These are phyloP conservation scores for Caenorhabditis inopinata DNA, from an alignment of 1,140 invertebrate genomes.

Conservation along the genomic window DNA sequence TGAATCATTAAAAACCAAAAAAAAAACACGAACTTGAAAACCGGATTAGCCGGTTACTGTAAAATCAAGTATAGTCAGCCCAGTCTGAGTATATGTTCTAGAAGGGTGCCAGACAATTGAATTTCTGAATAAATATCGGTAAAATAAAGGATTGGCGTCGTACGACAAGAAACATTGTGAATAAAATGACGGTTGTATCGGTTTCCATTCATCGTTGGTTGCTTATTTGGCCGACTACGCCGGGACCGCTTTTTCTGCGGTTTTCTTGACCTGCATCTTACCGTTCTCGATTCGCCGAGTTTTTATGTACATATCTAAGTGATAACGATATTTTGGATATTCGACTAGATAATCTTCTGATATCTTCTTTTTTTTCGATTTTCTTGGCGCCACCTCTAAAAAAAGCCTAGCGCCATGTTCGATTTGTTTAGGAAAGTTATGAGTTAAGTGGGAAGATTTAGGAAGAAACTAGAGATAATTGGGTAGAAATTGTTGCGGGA, in stretches of 20 bases:
- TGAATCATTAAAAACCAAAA: background rate
- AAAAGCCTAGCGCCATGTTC: slow-evolving; percentile 2
- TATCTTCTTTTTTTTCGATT: background rate
- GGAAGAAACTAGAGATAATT: background rate
- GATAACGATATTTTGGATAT: slow-evolving; percentile 27
- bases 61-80: background rate
- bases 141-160: background rate
- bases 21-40: background rate
- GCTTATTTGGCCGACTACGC: background rate
- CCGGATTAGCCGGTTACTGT: background rate
- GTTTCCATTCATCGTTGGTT: background rate
- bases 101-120: background rate
- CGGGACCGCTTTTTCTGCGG: slow-evolving; percentile 23
- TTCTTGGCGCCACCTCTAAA: background rate
- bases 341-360: slow-evolving; percentile 2
- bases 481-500: background rate
- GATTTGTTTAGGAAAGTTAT: slow-evolving; percentile 23
- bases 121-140: background rate
- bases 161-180: background rate
- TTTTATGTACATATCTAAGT: slow-evolving; percentile 1
- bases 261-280: slow-evolving; percentile 27
- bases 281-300: slow-evolving; percentile 13
- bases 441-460: background rate
- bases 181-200: background rate
- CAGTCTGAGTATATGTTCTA: background rate